phyloP scores from a whole-genome alignment of 1,140 invertebrate genomes.

The Psix sp. region DNA sequence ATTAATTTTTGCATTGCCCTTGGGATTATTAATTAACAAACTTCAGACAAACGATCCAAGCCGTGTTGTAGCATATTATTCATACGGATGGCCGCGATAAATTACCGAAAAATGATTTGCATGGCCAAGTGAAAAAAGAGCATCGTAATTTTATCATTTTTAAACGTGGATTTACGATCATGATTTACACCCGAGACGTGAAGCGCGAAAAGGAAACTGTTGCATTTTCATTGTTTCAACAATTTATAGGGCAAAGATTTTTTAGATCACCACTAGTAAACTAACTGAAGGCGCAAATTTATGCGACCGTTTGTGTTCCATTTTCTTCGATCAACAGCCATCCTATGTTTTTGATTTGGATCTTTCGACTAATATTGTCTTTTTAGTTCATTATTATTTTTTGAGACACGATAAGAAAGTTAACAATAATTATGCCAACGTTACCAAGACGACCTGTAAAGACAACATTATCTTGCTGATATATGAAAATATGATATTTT shows the following conservation, averaged over 20 bases:
- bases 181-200: slow-evolving; percentile 39
- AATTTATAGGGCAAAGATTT: slow-evolving; percentile 48
- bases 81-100: slow-evolving; percentile 43
- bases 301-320: slow-evolving; percentile 11
- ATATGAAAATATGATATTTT: too few species aligned
- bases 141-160: slow-evolving; percentile 51
- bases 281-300: slow-evolving; percentile 23
- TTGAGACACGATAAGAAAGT: too few species aligned
- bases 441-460: too few species aligned
- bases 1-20: slow-evolving; percentile 1
- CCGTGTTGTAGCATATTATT: slow-evolving; percentile 30
- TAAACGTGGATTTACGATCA: slow-evolving; percentile 51
- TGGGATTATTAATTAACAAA: slow-evolving; percentile 12
- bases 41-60: background rate
- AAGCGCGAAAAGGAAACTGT: slow-evolving; percentile 54
- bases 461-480: too few species aligned
- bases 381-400: too few species aligned
- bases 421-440: too few species aligned
- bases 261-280: slow-evolving; percentile 38
- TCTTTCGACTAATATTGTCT: slow-evolving; percentile 21
- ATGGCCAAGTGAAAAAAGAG: slow-evolving; percentile 38
- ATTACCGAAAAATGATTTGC: slow-evolving; percentile 47
- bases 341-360: slow-evolving; percentile 21
- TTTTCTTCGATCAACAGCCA: slow-evolving; percentile 19
- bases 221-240: slow-evolving; percentile 52